Base-by-base conservation (phyloP, 2,113 vertebrate genomes). In the Orycteropus afer region DNA sequence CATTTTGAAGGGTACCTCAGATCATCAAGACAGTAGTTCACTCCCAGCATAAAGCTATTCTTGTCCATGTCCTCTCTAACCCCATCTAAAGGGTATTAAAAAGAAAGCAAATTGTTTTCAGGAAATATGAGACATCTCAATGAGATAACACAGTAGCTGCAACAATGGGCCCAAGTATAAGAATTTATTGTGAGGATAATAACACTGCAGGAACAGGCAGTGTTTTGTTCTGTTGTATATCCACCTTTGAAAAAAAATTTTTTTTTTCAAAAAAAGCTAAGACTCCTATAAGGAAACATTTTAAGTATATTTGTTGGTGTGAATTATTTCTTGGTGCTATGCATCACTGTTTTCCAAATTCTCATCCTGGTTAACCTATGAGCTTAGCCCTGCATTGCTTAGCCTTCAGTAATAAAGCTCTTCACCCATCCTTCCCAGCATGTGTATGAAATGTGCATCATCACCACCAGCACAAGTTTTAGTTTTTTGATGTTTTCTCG, bases 101-200 rank as follows among this genome's bases (percentile, higher is more conserved):
- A 79, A 7, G 8, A 95, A 95, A 90, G 7, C 3, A 88, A 49
- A 71, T 82, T 77, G 42, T 67, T 80, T 81, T 90, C 63, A 87
- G 29, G 8, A 94, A 84, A 89, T 15, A 93, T 53, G n/a, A 67
- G 20, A 3, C 29, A 51, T 40, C n/a, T n/a, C n/a, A n/a, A n/a
- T n/a, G n/a, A n/a, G n/a, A n/a, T n/a, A n/a, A n/a, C n/a, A n/a
- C n/a, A n/a, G n/a, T n/a, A n/a, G n/a, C n/a, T n/a, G n/a, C n/a
- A n/a, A n/a, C n/a, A n/a, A n/a, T n/a, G n/a, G n/a, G n/a, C n/a
- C n/a, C n/a, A n/a, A n/a, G n/a, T n/a, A n/a, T n/a, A n/a, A n/a
- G n/a, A n/a, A n/a, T n/a, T n/a, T n/a, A n/a, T n/a, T n/a, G n/a
- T n/a, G n/a, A n/a, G n/a, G n/a, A n/a, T n/a, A n/a, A n/a, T n/a